Percentiles rank a stretch among this genome's conserved stretches.
These are phyloP conservation scores for Pelvicachromis taeniatus DNA, from an alignment of 2,113 vertebrate genomes.

Conservation along the genomic window DNA sequence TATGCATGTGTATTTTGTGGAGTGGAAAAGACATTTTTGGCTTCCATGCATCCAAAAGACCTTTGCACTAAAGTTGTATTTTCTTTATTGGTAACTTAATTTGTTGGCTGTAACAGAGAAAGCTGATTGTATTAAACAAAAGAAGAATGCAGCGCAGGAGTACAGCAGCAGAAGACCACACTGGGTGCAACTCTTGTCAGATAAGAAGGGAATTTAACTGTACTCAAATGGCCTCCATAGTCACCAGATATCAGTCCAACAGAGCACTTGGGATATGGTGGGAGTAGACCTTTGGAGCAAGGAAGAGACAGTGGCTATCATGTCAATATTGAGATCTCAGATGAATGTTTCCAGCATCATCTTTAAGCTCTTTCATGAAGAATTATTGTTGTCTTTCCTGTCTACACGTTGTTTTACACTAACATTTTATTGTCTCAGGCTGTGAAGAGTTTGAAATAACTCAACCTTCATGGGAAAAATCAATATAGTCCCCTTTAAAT, in stretches of 20 bases:
- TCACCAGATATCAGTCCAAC: background rate
- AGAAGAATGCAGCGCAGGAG: background rate
- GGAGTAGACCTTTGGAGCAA: no score
- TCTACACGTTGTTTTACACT: background rate
- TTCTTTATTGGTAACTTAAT: background rate
- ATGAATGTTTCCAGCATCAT: background rate
- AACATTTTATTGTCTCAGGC: background rate
- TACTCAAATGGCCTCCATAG: background rate
- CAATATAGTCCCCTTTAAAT: background rate
- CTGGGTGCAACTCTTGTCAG: background rate
- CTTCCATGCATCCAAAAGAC: background rate
- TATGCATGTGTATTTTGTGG: rapidly evolving
- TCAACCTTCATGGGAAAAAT: background rate
- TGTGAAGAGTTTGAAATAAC: background rate
- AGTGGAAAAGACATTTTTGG: background rate
- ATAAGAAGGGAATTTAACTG: background rate
- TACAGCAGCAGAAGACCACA: background rate
- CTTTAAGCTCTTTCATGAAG: background rate
- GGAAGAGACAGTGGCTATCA: background rate
- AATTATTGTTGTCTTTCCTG: background rate
- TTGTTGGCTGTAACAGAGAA: background rate
- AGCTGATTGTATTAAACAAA: background rate
- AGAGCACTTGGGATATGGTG: background rate
- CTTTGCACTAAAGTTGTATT: background rate
- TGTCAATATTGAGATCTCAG: background rate